phyloP scores from a whole-genome alignment of 2,888 invertebrate genomes.

The Keiferia lycopersicella region DNA sequence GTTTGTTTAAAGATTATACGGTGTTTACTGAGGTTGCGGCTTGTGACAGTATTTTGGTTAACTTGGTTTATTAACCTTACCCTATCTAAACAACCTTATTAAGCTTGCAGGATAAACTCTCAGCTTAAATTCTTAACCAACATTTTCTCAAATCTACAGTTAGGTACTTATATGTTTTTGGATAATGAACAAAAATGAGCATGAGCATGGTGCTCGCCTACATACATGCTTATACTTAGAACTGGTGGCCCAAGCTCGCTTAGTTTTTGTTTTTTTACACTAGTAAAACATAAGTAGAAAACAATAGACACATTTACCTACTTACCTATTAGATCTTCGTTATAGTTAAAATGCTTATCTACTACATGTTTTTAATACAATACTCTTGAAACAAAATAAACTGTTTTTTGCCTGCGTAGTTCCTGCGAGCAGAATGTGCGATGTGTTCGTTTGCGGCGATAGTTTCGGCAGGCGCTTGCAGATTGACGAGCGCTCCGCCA shows the following conservation, averaged over 20 bases:
- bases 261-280: no score
- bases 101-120: not conserved
- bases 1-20: slow-evolving; percentile 66
- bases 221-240: no score
- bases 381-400: not conserved
- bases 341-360: no score
- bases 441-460: slow-evolving; percentile 85
- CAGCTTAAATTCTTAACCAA: not conserved
- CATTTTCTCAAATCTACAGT: no score
- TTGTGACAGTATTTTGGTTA: slow-evolving; percentile 37
- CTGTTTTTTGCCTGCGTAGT: slow-evolving; percentile 83
- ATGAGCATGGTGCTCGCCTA: no score
- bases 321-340: no score
- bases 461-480: slow-evolving; percentile 85
- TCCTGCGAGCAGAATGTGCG: slow-evolving; percentile 83
- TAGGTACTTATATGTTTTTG: no score
- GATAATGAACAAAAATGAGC: no score
- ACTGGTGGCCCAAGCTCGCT: no score
- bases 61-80: not conserved
- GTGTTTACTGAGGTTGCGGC: slow-evolving; percentile 13
- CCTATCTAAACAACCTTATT: not conserved
- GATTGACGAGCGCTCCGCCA: slow-evolving; percentile 84
- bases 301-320: no score
- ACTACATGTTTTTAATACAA: no score
- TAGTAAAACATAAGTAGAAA: no score